These are phyloP conservation scores for Athrips mouffetella DNA, from an alignment of 2,888 invertebrate genomes.

Conservation along the genomic window DNA sequence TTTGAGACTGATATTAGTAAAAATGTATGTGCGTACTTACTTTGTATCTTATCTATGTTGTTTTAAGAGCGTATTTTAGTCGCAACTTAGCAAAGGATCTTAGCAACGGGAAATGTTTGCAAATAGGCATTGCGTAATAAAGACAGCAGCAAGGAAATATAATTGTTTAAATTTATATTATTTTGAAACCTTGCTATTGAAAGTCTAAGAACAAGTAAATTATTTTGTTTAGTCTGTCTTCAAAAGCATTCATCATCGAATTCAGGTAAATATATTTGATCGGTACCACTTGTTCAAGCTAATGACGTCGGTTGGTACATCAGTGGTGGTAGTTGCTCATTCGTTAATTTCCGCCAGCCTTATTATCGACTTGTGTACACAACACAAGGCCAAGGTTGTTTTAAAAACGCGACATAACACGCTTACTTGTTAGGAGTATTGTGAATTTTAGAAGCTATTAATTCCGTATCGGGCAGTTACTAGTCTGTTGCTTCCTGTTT, in stretches of 20 bases:
- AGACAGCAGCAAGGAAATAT: too few species aligned
- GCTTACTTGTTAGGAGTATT: conserved; percentile 12
- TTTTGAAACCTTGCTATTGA: background rate
- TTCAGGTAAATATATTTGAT: conserved; percentile 27
- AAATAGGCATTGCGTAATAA: too few species aligned
- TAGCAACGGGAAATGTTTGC: background rate
- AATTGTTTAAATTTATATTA: too few species aligned
- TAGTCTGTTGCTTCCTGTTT: background rate
- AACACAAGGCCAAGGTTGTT: conserved; percentile 56
- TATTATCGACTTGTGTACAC: conserved; percentile 49
- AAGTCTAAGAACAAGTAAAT: background rate
- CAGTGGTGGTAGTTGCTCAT: background rate
- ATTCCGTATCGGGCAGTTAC: background rate
- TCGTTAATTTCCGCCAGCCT: conserved; percentile 42
- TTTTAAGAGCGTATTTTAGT: background rate
- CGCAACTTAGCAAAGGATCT: background rate
- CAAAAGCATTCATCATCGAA: background rate
- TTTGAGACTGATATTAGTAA: background rate
- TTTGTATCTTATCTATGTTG: too few species aligned
- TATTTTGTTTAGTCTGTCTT: background rate
- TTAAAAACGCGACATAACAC: conserved; percentile 32
- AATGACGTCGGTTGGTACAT: background rate
- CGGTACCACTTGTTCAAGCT: conserved; percentile 24
- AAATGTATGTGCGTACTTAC: background rate
- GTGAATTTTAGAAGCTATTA: conserved; percentile 9